Evolutionary conservation across 2,888 invertebrate genomes (phyloP), one percentile per base, ranked within the genome.

Genomic region (Plagodis pulveraria): DNA sequence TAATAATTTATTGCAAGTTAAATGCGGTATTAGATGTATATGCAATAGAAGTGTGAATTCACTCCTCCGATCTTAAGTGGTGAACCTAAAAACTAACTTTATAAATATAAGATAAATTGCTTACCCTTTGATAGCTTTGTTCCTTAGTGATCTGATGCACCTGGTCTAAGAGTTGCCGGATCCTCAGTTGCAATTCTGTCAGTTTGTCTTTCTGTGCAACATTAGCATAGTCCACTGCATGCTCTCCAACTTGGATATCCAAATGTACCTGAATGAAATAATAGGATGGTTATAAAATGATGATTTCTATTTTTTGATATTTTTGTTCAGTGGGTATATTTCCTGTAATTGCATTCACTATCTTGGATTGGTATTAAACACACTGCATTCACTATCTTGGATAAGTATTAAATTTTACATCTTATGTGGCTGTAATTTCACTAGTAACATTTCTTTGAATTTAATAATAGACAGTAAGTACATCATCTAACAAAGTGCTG

Each of bases 131-230:
- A 88, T 99, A 99, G 87, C 98, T 99, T 85, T 99, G 99, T 85
- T 99, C 99, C 88, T 99, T 99, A n/a, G 98, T 98, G 65, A 99
- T 99, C 89, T 99, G 99, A 66, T 99, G 99, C 0, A 99, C 99
- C 93, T 99, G 99, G 87, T 99, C 99, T 10, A 99, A 89, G 22
- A 99, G 93, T 85, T 99, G 99, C 50, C 99, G 94, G 62, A 99
- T 97, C 76, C 99, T 94, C 52, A 99, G 92, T 84, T 99, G 99
- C 10, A 99, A 91, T 85, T 99, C 99, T 0, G 98, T 96, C 52
- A 99, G 93, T 84, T 99, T 99, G 84, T 99, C 99, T 83, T 98
- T 99, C 78, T 99, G 98, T 4, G 99, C 99, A 53, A 99, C 97
- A 90, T 98, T 97, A 22, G 98, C 97, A 87, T 99, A 99, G 87